Conservation (phyloP, 2,888 invertebrate genomes). For the Ectemnius lituratus region DNA sequence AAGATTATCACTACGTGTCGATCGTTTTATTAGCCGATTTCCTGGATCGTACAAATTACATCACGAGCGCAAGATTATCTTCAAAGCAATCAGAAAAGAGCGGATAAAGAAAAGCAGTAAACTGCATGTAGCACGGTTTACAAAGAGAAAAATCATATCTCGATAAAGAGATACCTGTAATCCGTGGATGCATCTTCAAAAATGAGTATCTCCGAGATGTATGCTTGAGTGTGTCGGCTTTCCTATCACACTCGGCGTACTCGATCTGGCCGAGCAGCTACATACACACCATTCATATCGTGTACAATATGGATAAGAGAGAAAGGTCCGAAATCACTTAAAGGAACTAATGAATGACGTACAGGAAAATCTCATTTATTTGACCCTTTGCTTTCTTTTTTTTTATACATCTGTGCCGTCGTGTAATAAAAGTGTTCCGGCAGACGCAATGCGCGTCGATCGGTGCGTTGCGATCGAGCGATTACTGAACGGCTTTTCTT, state of each 20-base stretch:
- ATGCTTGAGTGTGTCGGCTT: background rate
- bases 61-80: too few relatives aligned
- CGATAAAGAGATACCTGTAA: background rate
- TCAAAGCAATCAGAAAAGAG: too few relatives aligned
- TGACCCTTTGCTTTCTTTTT: slow-evolving; percentile 20
- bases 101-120: too few relatives aligned
- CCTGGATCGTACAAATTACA: too few relatives aligned
- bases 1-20: too few relatives aligned
- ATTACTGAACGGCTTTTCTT: background rate
- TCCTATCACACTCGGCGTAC: too few relatives aligned
- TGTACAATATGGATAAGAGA: slow-evolving; percentile 37
- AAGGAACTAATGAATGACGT: slow-evolving; percentile 44
- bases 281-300: too few relatives aligned
- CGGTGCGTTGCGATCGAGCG: background rate
- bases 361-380: slow-evolving; percentile 45
- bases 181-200: background rate
- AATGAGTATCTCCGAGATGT: slow-evolving; percentile 1
- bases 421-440: background rate
- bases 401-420: background rate
- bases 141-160: background rate
- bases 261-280: too few relatives aligned
- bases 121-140: background rate
- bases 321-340: slow-evolving; percentile 53
- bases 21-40: too few relatives aligned
- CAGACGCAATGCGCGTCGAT: background rate